Evolutionary conservation across 2,113 vertebrate genomes (phyloP).

Genomic region (Xiphophorus maculatus): DNA sequence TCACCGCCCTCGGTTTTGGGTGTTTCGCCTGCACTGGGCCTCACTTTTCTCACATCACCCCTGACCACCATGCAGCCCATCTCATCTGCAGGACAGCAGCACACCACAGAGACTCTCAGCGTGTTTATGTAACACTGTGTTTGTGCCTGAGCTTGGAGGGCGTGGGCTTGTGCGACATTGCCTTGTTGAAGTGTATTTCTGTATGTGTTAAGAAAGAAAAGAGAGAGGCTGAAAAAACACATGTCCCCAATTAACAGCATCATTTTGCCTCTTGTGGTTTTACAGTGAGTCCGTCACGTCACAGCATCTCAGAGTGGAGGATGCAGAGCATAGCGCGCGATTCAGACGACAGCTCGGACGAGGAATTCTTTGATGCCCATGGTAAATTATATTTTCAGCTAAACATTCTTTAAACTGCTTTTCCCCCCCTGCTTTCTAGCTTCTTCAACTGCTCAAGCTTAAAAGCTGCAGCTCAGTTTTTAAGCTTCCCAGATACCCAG

Average conservation of each 20-base stretch:
- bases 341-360: slow-evolving; percentile 93
- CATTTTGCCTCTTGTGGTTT: slow-evolving; percentile 60
- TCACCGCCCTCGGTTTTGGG: slow-evolving; percentile 25
- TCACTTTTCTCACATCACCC: slow-evolving; percentile 38
- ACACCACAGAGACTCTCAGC: slow-evolving; percentile 56
- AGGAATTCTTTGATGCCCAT: slow-evolving; percentile 97
- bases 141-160: slow-evolving; percentile 24
- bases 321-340: slow-evolving; percentile 98
- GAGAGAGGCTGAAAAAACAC: slow-evolving; percentile 45
- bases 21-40: slow-evolving; percentile 21
- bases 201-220: slow-evolving; percentile 28
- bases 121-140: slow-evolving; percentile 68
- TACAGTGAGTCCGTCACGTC: slow-evolving; percentile 91
- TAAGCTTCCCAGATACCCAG: slow-evolving; percentile 78
- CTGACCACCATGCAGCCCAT: slow-evolving; percentile 61
- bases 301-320: slow-evolving; percentile 94
- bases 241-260: slow-evolving; percentile 56
- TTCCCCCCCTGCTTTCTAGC: neutral
- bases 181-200: slow-evolving; percentile 32
- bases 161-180: slow-evolving; percentile 44
- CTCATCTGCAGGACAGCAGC: slow-evolving; percentile 68
- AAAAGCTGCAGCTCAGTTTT: slow-evolving; percentile 73
- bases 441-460: slow-evolving; percentile 35
- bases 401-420: slow-evolving; percentile 1
- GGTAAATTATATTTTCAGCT: slow-evolving; percentile 75